A percentile compares a stretch with the other conserved stretches of the same genome.
phyloP scores from a whole-genome alignment of 1,140 invertebrate genomes.

The Neodiprion lecontei region DNA sequence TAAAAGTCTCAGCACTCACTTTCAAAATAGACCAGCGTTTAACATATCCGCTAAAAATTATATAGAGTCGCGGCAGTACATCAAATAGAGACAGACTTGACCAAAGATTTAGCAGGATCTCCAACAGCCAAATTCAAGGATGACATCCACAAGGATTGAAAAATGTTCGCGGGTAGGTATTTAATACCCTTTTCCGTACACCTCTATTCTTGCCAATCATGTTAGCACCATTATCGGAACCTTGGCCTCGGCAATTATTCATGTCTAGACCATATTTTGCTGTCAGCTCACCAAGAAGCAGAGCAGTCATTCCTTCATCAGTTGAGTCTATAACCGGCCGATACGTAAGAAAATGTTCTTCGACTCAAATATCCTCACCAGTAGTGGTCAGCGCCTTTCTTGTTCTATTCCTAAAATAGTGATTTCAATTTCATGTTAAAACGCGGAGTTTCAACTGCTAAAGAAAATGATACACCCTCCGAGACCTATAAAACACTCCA shows the following conservation, averaged over 20 bases:
- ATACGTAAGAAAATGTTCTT: conserved; percentile 32
- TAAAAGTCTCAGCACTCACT: conserved; percentile 36
- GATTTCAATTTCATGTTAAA: no score
- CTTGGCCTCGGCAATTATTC: conserved; percentile 34
- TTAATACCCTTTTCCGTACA: conserved; percentile 34
- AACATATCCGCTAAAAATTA: conserved; percentile 37
- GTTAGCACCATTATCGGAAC: conserved; percentile 41
- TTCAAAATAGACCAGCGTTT: conserved; percentile 39
- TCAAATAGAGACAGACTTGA: conserved; percentile 29
- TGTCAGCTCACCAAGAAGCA: conserved; percentile 18
- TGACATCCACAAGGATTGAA: conserved; percentile 38
- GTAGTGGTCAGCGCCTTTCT: no score
- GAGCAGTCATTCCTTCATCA: conserved; percentile 20
- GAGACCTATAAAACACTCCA: no score
- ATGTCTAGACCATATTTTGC: conserved; percentile 24
- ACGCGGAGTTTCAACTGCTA: no score
- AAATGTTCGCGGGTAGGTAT: conserved; percentile 32
- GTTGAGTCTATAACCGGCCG: conserved; percentile 21
- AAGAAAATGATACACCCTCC: no score
- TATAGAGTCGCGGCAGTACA: conserved; percentile 27
- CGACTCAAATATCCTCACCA: conserved; percentile 20
- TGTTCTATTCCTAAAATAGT: no score
- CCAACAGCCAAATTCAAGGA: conserved; percentile 34
- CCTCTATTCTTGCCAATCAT: conserved; percentile 39
- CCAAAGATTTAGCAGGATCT: conserved; percentile 30